Percentiles rank a stretch among this genome's conserved stretches.
Conservation (phyloP, 2,797 vertebrate species). For the Coendou prehensilis region DNA sequence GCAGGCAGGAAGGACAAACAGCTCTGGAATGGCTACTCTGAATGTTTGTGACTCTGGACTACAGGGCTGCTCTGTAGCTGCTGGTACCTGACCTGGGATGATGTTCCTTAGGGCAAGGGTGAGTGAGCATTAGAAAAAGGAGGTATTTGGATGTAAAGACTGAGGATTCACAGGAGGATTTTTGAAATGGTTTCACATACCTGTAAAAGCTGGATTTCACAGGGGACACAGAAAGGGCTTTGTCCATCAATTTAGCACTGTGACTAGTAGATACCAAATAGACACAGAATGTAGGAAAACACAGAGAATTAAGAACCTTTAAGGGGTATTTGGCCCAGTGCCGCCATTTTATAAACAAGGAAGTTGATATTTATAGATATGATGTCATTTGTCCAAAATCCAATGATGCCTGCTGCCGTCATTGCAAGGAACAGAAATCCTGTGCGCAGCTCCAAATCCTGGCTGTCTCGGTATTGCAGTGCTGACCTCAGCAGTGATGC, state of each 20-base stretch:
- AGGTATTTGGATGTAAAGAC: background rate
- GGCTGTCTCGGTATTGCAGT: background rate
- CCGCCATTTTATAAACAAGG: slow-evolving; percentile 24
- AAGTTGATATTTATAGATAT: background rate
- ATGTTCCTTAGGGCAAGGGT: background rate
- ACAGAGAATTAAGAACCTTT: background rate
- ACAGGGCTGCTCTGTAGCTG: background rate
- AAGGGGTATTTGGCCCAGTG: background rate
- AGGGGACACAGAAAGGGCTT: background rate
- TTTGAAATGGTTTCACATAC: background rate
- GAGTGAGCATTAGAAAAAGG: background rate
- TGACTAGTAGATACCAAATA: background rate
- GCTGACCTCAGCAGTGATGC: background rate
- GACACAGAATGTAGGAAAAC: slow-evolving; percentile 15
- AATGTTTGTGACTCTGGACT: background rate
- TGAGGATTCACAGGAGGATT: background rate
- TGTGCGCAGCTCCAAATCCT: background rate
- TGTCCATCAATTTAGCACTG: background rate
- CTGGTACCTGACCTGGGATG: background rate
- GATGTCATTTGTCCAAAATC: slow-evolving; percentile 21
- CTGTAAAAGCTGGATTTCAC: background rate
- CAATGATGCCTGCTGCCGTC: background rate
- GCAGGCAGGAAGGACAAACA: background rate
- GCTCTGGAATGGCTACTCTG: background rate
- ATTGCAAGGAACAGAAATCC: background rate